Conservation (phyloP, 2,888 invertebrate species). For the Panorpa germanica region DNA sequence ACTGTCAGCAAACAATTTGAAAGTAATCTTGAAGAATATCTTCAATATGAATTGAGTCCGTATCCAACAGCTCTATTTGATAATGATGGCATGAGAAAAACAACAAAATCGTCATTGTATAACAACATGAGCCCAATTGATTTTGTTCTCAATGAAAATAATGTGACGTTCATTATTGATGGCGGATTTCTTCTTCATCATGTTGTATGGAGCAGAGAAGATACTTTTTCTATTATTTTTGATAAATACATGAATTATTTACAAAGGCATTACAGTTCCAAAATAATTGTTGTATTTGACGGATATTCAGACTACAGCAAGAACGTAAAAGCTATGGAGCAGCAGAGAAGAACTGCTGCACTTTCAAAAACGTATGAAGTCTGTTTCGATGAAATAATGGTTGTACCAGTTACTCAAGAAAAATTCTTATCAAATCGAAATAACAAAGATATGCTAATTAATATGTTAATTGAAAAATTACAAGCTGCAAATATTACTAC, state of each 20-base stretch:
- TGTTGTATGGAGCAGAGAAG: slow-evolving; percentile 13
- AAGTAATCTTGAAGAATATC: slow-evolving; percentile 8
- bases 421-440: no score
- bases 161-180: slow-evolving; percentile 11
- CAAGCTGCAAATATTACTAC: no score
- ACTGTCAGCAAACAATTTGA: slow-evolving; percentile 14
- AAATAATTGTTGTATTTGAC: slow-evolving; percentile 14
- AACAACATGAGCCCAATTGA: slow-evolving; percentile 3
- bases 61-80: slow-evolving; percentile 12
- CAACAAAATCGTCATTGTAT: slow-evolving; percentile 9
- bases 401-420: no score
- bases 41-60: slow-evolving; percentile 13
- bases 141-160: slow-evolving; percentile 6
- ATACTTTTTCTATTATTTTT: slow-evolving; percentile 13
- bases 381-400: slow-evolving; percentile 16
- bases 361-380: slow-evolving; percentile 16
- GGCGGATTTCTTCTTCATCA: slow-evolving; percentile 13
- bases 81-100: slow-evolving; percentile 14
- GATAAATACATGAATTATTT: slow-evolving; percentile 15
- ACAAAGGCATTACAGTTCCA: slow-evolving; percentile 13
- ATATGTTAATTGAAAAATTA: no score
- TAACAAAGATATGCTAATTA: no score
- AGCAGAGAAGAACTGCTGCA: slow-evolving; percentile 16
- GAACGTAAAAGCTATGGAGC: no score
- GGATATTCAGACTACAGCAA: no score